Percentiles rank a stretch among this genome's conserved stretches.
Conservation (phyloP, 30 jellyfish, hydroid and myxozoan species). For the Chrysaora quinquecirrha region DNA sequence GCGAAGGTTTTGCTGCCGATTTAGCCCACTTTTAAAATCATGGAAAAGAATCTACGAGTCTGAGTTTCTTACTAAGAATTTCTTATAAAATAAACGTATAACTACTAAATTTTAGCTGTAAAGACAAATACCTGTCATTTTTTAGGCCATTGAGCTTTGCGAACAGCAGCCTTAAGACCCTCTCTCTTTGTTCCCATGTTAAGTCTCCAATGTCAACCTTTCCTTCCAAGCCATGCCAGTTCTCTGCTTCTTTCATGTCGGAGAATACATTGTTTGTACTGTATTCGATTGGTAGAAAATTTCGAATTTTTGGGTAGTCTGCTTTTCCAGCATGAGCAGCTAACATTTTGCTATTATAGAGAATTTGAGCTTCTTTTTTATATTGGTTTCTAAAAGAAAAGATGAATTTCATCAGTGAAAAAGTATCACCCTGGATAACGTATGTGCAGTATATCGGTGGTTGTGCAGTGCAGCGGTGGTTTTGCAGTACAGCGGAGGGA, state of each 20-base stretch:
- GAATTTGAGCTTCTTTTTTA: slow-evolving; percentile 81
- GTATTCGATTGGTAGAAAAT: slow-evolving; percentile 55
- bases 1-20: no score
- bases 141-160: slow-evolving; percentile 87
- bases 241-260: slow-evolving; percentile 90
- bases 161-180: slow-evolving; percentile 80
- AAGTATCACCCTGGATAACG: no score
- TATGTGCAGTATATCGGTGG: no score
- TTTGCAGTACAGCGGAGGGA: no score
- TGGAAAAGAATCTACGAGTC: no score
- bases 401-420: background rate
- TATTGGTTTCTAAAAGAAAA: slow-evolving; percentile 60
- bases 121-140: slow-evolving; percentile 63
- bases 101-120: no score
- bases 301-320: slow-evolving; percentile 88
- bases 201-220: slow-evolving; percentile 75
- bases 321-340: slow-evolving; percentile 93
- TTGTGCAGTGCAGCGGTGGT: no score
- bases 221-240: slow-evolving; percentile 73
- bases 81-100: no score
- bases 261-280: slow-evolving; percentile 87
- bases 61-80: no score
- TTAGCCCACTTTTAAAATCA: no score
- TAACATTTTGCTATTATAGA: slow-evolving; percentile 75
- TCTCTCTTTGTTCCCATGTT: slow-evolving; percentile 97